Percentiles rank a stretch among this genome's conserved stretches.
Conservation (phyloP, 2,113 vertebrate genomes). For the Barbus barbus region DNA sequence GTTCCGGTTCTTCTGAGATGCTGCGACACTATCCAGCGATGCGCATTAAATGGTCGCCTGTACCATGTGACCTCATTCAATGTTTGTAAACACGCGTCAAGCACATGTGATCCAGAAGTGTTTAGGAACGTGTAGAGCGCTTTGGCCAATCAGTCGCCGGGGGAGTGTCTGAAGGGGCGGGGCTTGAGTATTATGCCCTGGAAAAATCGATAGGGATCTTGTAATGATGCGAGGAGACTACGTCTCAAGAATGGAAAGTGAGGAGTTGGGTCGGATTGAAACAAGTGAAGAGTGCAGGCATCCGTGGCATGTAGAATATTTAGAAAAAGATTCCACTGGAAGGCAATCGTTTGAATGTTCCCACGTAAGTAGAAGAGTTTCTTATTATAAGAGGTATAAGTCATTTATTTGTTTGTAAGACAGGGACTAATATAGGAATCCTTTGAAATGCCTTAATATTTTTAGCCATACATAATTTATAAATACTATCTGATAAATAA, state of each 20-base stretch:
- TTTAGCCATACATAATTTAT: background rate
- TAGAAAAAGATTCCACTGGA: background rate
- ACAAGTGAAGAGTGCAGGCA: constrained; percentile 44
- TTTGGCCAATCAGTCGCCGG: constrained; percentile 67
- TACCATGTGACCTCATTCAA: constrained; percentile 75
- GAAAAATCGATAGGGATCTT: constrained; percentile 73
- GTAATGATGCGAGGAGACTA: constrained; percentile 60
- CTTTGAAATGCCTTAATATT: background rate
- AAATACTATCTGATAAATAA: background rate
- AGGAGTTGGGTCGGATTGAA: constrained; percentile 50
- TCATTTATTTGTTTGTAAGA: background rate
- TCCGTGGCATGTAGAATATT: background rate
- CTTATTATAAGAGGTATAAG: background rate
- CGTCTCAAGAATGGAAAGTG: constrained; percentile 60
- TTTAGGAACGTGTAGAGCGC: constrained; percentile 57
- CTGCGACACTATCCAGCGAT: background rate
- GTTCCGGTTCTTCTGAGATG: background rate
- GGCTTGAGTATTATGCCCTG: constrained; percentile 68
- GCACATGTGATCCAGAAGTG: constrained; percentile 76
- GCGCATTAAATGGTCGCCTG: constrained; percentile 51
- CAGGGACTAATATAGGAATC: background rate
- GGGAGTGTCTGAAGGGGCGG: constrained; percentile 75
- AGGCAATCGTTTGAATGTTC: background rate
- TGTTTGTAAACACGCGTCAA: constrained; percentile 85
- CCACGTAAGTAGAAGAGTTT: constrained; percentile 21